phyloP scores from a whole-genome alignment of 2,797 vertebrate species.

The Alosa sapidissima region DNA sequence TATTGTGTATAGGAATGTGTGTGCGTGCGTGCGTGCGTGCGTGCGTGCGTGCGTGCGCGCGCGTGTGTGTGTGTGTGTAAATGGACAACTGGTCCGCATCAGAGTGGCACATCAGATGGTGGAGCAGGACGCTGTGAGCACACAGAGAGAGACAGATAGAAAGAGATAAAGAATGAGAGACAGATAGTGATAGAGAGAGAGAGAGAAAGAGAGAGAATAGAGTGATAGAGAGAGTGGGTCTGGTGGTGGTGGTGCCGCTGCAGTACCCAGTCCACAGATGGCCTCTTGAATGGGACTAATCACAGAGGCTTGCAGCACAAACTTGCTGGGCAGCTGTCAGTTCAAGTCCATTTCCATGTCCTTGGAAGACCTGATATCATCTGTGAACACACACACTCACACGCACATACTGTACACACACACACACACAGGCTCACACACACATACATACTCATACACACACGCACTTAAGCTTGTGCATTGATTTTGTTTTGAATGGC shows the following conservation, averaged over 20 bases:
- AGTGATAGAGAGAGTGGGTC: neutral
- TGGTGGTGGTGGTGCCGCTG: neutral
- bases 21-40: neutral
- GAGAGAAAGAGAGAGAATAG: neutral
- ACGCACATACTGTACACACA: neutral
- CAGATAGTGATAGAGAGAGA: neutral
- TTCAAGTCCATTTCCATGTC: neutral
- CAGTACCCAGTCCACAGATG: slow-evolving; percentile 14
- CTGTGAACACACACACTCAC: neutral
- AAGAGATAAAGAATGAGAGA: neutral
- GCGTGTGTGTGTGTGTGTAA: neutral
- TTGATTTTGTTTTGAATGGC: too few relatives aligned
- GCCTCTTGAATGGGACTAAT: slow-evolving; percentile 16
- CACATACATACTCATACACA: slow-evolving; percentile 10
- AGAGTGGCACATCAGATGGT: neutral
- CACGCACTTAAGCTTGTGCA: neutral
- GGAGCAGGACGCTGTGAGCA: neutral
- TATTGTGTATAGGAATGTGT: neutral
- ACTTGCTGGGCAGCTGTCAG: neutral
- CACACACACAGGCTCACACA: neutral
- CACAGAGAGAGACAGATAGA: neutral
- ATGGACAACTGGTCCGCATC: neutral
- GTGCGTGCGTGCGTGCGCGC: neutral
- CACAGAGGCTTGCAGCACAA: neutral
- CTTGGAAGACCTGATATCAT: neutral